Percentiles rank a stretch among this genome's conserved stretches.
phyloP scores from a whole-genome alignment of 2,888 invertebrate genomes.

The Leptothorax acervorum region DNA sequence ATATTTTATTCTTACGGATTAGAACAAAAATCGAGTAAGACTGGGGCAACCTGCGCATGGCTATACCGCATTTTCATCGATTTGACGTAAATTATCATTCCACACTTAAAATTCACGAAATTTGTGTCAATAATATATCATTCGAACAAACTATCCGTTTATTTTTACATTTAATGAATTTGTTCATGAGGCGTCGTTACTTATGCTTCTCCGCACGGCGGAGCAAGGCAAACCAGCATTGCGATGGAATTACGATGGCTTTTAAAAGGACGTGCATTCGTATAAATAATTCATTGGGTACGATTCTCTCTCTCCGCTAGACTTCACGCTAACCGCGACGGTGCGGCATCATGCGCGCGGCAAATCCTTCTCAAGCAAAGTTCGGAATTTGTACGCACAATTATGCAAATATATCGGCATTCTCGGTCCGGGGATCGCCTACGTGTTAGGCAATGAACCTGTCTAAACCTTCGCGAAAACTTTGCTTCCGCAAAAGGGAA shows the following conservation, averaged over 20 bases:
- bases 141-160: not conserved
- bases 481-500: constrained; percentile 5
- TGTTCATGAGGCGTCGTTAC: constrained; percentile 4
- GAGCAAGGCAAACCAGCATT: constrained; percentile 28
- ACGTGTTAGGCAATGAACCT: constrained; percentile 18
- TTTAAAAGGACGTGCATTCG: constrained; percentile 77
- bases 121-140: not conserved
- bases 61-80: not conserved
- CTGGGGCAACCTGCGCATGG: not conserved
- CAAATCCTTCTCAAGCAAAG: constrained; percentile 76
- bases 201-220: not conserved
- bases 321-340: constrained; percentile 44
- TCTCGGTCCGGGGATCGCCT: constrained; percentile 38
- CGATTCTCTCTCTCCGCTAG: constrained; percentile 60
- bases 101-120: not conserved
- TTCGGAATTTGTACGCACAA: constrained; percentile 81
- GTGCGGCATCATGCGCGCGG: constrained; percentile 48
- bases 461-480: constrained; percentile 21
- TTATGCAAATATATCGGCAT: constrained; percentile 77
- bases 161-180: constrained; percentile 2
- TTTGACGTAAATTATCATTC: not conserved
- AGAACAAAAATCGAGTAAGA: not conserved
- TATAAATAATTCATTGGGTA: constrained; percentile 80
- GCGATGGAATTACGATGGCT: constrained; percentile 68
- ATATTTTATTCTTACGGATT: not conserved